A percentile compares a stretch with the other conserved stretches of the same genome.
Conservation (phyloP, 2,113 vertebrate species). For the Apteryx mantelli region DNA sequence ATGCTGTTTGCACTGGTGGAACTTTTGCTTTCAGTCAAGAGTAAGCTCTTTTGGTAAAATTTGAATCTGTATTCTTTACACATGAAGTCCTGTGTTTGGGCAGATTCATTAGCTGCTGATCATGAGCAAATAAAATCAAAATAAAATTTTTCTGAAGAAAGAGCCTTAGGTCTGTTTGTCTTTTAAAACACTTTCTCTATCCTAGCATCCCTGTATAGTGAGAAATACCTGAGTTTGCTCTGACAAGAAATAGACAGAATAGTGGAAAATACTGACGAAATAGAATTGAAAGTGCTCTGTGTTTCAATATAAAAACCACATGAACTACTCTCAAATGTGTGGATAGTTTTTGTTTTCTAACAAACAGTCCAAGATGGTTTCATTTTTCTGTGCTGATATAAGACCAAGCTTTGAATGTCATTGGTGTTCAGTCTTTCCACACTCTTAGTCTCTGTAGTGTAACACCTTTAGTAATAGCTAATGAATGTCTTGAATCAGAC, state of each 20-base stretch:
- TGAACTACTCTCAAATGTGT: not conserved
- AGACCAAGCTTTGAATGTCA: not conserved
- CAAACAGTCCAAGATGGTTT: not conserved
- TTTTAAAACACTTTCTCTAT: not conserved
- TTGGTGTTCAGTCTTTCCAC: not conserved
- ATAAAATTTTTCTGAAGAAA: not conserved
- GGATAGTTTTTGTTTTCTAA: not conserved
- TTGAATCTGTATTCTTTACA: not conserved
- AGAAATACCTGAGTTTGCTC: not conserved
- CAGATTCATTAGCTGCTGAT: not conserved
- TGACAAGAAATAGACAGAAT: not conserved
- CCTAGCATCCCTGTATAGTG: not conserved
- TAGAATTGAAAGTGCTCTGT: not conserved
- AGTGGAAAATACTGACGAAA: not conserved
- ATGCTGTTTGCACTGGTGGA: not conserved
- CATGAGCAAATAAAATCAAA: not conserved
- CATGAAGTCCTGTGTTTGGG: not conserved
- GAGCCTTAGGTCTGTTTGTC: not conserved
- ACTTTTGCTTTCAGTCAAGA: not conserved
- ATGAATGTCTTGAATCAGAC: not conserved
- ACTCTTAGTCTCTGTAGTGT: not conserved
- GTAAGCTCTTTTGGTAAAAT: not conserved
- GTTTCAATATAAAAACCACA: not conserved
- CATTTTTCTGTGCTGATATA: not conserved
- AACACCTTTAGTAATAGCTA: not conserved